Conservation (phyloP, 2,797 vertebrate genomes). For the Labroides dimidiatus region DNA sequence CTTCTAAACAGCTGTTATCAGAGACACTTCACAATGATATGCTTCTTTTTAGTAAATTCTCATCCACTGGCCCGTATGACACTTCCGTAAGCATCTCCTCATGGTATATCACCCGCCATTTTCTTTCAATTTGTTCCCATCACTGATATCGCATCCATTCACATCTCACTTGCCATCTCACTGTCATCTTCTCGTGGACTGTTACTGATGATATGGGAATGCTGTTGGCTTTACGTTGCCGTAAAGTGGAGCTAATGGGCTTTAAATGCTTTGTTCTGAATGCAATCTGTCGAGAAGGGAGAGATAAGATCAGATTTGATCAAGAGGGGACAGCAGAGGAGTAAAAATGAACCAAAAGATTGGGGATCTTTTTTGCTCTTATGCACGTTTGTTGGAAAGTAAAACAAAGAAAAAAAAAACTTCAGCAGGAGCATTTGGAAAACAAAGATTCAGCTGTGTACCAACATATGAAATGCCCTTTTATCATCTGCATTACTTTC, state of each 20-base stretch:
- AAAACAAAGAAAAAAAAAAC: constrained; percentile 27
- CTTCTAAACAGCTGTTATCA: constrained; percentile 19
- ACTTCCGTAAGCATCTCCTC: constrained; percentile 51
- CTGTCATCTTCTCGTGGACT: constrained; percentile 70
- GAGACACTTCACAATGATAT: constrained; percentile 23
- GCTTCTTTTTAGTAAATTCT: constrained; percentile 32
- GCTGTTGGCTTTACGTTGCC: constrained; percentile 54
- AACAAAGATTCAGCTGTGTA: not conserved
- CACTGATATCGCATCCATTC: constrained; percentile 58
- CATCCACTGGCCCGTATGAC: constrained; percentile 28
- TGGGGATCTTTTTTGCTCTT: constrained; percentile 35
- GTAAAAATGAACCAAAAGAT: constrained; percentile 57
- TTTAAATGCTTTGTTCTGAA: constrained; percentile 75
- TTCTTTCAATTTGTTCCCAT: constrained; percentile 77
- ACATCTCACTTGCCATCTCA: constrained; percentile 71
- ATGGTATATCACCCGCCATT: constrained; percentile 57
- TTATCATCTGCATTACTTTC: constrained; percentile 35
- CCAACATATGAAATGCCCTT: too few relatives aligned
- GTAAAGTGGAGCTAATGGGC: constrained; percentile 70
- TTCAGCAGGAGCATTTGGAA: not conserved
- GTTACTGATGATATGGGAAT: constrained; percentile 71
- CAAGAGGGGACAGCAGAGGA: constrained; percentile 36
- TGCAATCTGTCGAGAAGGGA: constrained; percentile 62
- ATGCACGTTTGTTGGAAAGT: not conserved
- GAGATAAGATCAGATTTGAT: constrained; percentile 78